phyloP scores from a whole-genome alignment of 92 coral and sea anemone species.

The Plumapathes pennacea region DNA sequence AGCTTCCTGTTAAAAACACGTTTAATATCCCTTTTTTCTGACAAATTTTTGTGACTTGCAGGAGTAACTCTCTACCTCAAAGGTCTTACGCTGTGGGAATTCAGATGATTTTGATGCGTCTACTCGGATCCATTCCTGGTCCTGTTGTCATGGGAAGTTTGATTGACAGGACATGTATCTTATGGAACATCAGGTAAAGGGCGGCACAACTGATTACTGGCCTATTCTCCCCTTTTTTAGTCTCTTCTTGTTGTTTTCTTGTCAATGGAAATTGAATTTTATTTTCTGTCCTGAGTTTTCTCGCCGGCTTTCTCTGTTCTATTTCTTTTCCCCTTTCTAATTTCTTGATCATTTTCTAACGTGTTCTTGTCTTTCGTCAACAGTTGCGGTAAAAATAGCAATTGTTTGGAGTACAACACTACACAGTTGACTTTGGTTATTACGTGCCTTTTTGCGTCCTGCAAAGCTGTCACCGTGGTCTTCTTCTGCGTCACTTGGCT shows the following conservation, averaged over 20 bases:
- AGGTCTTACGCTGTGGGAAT: slow-evolving; percentile 76
- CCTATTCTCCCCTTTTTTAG: too few species aligned
- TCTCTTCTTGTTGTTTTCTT: too few species aligned
- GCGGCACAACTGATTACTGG: not conserved
- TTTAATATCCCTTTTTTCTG: too few species aligned
- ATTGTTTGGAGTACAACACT: slow-evolving; percentile 68
- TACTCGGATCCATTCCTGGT: slow-evolving; percentile 78
- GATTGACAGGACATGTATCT: slow-evolving; percentile 75
- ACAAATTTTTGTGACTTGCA: slow-evolving; percentile 6
- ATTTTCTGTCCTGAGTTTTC: not conserved
- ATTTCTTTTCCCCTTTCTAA: too few species aligned
- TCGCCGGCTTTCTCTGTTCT: too few species aligned
- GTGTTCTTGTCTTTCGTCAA: not conserved
- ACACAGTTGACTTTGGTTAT: slow-evolving; percentile 32
- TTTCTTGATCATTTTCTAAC: too few species aligned
- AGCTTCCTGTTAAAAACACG: too few species aligned
- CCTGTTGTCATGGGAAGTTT: slow-evolving; percentile 67
- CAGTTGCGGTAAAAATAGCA: slow-evolving; percentile 59
- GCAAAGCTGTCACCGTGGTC: slow-evolving; percentile 26
- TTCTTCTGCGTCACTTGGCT: slow-evolving; percentile 46
- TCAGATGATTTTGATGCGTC: slow-evolving; percentile 46
- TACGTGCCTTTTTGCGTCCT: slow-evolving; percentile 11
- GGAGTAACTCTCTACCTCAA: slow-evolving; percentile 68
- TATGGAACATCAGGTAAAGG: slow-evolving; percentile 76
- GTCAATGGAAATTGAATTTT: too few species aligned